A percentile compares a stretch with the other conserved stretches of the same genome.
Evolutionary conservation across 1,140 invertebrate species (phyloP).

Genomic region (Temnothorax longispinosus): DNA sequence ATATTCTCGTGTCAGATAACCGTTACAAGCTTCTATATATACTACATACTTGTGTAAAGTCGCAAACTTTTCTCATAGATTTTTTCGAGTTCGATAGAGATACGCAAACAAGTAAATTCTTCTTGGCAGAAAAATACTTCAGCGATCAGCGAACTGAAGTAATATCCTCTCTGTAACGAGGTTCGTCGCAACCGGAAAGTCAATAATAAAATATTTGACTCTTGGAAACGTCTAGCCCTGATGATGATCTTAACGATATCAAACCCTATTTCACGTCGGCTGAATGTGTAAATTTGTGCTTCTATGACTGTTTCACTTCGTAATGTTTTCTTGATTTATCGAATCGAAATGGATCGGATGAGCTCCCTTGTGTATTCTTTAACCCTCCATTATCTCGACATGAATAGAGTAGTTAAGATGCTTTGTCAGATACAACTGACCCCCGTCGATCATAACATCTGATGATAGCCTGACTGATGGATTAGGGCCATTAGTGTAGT

Average conservation of each 20-base stretch:
- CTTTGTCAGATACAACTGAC: conserved; percentile 49
- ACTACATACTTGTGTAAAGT: not conserved
- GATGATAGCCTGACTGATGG: conserved; percentile 60
- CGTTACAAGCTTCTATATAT: not conserved
- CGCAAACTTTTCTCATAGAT: conserved; percentile 18
- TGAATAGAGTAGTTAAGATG: conserved; percentile 43
- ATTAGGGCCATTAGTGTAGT: conserved; percentile 68
- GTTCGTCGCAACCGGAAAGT: conserved; percentile 2
- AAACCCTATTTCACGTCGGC: not conserved
- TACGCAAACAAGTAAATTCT: conserved; percentile 35
- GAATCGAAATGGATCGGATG: conserved; percentile 10
- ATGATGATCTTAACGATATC: conserved; percentile 32
- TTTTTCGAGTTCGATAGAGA: conserved; percentile 13
- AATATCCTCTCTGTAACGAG: conserved; percentile 35
- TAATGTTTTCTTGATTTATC: conserved; percentile 8
- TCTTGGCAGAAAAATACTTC: conserved; percentile 42
- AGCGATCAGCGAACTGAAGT: conserved; percentile 44
- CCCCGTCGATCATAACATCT: conserved; percentile 51
- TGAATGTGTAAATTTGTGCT: conserved; percentile 11
- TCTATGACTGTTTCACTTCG: not conserved
- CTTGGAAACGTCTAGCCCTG: not conserved
- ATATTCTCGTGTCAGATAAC: not conserved
- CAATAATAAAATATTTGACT: conserved; percentile 56
- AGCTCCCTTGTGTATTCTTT: conserved; percentile 1
- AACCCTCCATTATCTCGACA: conserved; percentile 5